A percentile compares a stretch with the other conserved stretches of the same genome.
These are phyloP conservation scores for Rhinolophus ferrumequinum DNA, from an alignment of 2,113 vertebrate species.

Conservation along the genomic window DNA sequence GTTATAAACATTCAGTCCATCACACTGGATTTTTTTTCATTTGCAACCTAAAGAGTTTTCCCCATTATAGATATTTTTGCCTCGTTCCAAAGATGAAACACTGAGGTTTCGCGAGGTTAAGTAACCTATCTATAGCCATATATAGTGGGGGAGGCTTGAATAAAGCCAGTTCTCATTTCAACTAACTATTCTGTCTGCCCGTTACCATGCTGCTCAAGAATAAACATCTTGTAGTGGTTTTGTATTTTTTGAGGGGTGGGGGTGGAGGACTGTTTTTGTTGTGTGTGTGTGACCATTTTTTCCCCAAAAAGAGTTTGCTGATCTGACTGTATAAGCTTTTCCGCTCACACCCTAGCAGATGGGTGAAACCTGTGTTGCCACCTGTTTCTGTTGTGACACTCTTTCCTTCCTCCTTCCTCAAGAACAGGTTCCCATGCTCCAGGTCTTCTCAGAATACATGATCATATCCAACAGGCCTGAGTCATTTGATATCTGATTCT, in stretches of 20 bases:
- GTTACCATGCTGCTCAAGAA: neutral
- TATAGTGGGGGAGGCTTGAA: neutral
- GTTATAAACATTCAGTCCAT: neutral
- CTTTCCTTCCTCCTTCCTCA: neutral
- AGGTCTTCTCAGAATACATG: neutral
- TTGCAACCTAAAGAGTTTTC: neutral
- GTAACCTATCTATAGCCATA: neutral
- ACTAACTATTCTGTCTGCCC: neutral
- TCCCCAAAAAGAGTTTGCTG: neutral
- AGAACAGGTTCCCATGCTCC: neutral
- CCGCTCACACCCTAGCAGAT: neutral
- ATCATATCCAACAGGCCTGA: neutral
- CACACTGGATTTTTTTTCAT: neutral
- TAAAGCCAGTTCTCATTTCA: neutral
- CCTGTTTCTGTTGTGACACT: neutral
- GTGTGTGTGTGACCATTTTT: neutral
- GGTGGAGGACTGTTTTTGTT: neutral
- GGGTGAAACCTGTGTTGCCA: neutral
- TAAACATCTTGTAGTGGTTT: neutral
- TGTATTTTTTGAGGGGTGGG: neutral
- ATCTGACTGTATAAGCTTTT: neutral
- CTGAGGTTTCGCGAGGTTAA: neutral
- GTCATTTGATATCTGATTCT: neutral
- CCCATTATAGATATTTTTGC: neutral
- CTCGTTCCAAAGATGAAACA: neutral